phyloP scores from a whole-genome alignment of 2,113 vertebrate species.

The Hyperopisus bebe region DNA sequence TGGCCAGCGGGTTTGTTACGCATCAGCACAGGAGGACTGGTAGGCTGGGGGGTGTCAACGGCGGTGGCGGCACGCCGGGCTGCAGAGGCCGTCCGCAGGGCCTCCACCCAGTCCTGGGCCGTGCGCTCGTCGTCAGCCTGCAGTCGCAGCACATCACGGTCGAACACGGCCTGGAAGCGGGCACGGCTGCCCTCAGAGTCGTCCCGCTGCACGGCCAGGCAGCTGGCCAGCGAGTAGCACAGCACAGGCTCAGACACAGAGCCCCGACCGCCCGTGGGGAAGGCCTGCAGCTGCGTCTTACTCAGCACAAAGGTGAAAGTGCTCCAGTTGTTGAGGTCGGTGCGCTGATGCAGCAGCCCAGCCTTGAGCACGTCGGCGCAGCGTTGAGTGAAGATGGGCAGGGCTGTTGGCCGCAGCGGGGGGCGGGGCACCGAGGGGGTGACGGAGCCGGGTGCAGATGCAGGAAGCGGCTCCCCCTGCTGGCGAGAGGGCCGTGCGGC shows the following conservation, averaged over 20 bases:
- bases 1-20: slow-evolving; percentile 62
- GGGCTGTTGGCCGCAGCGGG: slow-evolving; percentile 61
- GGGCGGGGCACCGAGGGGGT: slow-evolving; percentile 39
- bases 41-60: slow-evolving; percentile 20
- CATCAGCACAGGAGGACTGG: slow-evolving; percentile 65
- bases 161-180: slow-evolving; percentile 78
- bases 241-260: slow-evolving; percentile 75
- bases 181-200: slow-evolving; percentile 60
- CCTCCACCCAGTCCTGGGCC: slow-evolving; percentile 84
- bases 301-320: slow-evolving; percentile 86
- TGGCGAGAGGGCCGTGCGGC: slow-evolving; percentile 54
- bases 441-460: slow-evolving; percentile 43
- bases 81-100: slow-evolving; percentile 65
- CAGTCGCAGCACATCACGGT: slow-evolving; percentile 76
- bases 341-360: slow-evolving; percentile 77
- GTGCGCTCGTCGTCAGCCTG: slow-evolving; percentile 72
- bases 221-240: slow-evolving; percentile 70
- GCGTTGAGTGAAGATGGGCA: slow-evolving; percentile 64
- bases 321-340: slow-evolving; percentile 85
- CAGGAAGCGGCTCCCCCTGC: slow-evolving; percentile 40
- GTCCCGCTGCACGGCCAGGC: slow-evolving; percentile 71
- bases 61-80: slow-evolving; percentile 53
- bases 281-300: slow-evolving; percentile 73
- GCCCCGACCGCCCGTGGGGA: slow-evolving; percentile 70
- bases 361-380: slow-evolving; percentile 74